Conservation (phyloP, 2,113 vertebrate species). For the Spermophilus dauricus region DNA sequence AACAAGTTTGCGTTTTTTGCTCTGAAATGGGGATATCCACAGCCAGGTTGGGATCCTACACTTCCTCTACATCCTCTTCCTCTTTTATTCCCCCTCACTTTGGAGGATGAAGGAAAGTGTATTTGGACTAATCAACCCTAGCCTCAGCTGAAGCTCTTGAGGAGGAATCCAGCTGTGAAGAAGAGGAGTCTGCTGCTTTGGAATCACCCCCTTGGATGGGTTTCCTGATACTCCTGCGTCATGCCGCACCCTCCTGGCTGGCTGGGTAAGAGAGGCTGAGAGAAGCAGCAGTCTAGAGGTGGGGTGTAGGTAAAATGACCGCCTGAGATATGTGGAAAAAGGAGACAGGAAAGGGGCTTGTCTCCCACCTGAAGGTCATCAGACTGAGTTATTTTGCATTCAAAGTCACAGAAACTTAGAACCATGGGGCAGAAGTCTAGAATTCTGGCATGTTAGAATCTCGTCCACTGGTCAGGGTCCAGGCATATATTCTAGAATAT, state of each 20-base stretch:
- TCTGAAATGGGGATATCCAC: neutral
- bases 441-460: neutral
- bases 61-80: neutral
- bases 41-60: neutral
- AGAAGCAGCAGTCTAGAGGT: neutral
- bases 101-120: neutral
- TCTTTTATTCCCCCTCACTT: neutral
- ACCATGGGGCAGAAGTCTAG: neutral
- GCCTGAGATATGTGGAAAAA: neutral
- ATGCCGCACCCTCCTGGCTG: neutral
- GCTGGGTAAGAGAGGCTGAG: neutral
- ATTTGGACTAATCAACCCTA: neutral
- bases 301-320: neutral
- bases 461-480: neutral
- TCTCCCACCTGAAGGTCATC: neutral
- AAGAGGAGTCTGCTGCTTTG: neutral
- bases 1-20: neutral
- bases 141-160: neutral
- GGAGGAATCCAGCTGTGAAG: neutral
- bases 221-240: neutral
- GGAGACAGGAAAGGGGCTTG: neutral
- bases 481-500: neutral
- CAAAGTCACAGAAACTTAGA: too few relatives aligned
- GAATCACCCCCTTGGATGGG: neutral
- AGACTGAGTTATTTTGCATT: neutral